phyloP scores from a whole-genome alignment of 2,797 vertebrate genomes.

The Helarctos malayanus region DNA sequence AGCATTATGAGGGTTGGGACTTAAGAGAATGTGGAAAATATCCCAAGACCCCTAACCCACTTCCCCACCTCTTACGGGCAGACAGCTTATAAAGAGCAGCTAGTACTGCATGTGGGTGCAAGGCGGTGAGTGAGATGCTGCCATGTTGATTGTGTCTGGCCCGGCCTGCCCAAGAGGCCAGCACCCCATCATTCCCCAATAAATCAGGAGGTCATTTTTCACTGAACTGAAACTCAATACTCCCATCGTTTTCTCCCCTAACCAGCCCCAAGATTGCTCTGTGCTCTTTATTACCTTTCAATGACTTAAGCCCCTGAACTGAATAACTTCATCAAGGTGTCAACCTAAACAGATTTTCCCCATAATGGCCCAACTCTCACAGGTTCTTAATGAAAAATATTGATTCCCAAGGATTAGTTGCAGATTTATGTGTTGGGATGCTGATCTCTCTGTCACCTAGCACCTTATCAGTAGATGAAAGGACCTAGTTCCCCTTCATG shows the following conservation, averaged over 20 bases:
- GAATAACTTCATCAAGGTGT: conserved; percentile 94
- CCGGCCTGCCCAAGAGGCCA: conserved; percentile 75
- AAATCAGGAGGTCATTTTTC: conserved; percentile 86
- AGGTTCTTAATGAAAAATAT: conserved; percentile 95
- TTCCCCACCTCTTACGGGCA: background rate
- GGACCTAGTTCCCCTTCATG: conserved; percentile 85
- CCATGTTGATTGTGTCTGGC: background rate
- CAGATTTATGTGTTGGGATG: conserved; percentile 92
- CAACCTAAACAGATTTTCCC: conserved; percentile 93
- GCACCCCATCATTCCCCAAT: conserved; percentile 79
- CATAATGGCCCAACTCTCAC: conserved; percentile 91
- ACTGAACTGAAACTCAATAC: conserved; percentile 81
- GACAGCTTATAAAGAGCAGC: background rate
- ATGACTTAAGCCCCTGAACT: conserved; percentile 91
- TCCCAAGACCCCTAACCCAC: background rate
- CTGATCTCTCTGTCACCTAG: conserved; percentile 92
- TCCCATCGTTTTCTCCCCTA: conserved; percentile 84
- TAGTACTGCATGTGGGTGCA: background rate
- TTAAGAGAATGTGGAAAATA: background rate
- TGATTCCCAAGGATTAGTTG: conserved; percentile 92
- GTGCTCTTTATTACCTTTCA: conserved; percentile 92
- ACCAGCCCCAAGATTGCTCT: conserved; percentile 87
- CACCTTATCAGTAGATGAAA: conserved; percentile 89
- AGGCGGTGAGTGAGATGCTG: background rate
- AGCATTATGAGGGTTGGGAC: background rate